Evolutionary conservation across 2,888 invertebrate species (phyloP), one percentile per base, ranked within the genome.

Genomic region (Leucophora obtusa): DNA sequence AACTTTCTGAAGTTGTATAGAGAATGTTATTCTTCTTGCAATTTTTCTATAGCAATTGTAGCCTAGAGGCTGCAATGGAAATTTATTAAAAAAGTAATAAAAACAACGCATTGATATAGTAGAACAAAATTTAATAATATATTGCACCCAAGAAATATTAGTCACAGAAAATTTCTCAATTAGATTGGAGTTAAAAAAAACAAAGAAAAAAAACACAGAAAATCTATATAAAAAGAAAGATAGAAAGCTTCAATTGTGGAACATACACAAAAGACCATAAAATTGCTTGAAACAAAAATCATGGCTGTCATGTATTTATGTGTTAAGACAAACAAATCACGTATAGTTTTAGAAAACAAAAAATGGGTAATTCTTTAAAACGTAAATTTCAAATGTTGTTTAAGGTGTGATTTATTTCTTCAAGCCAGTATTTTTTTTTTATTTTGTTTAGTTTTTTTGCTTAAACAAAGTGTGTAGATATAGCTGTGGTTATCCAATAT

Each of bases 251-350:
- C 10, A 38, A 33, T 24, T 28, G 5, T 56, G 8, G 4, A n/a
- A 33, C 11, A 11, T 11, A 5, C 8, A 35, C 11, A 38, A 11
- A 11, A 38, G 7, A 38, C 38, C 38, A 38, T 38, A 38, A 38
- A 38, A 38, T 38, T 38, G 11, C 5, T 14, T 11, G 1, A 11
- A 38, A 38, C 10, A 38, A 38, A 38, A 38, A 38, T 11, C 38
- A 38, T 38, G 38, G 2, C 38, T 38, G 14, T 56, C 18, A 8
- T 54, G n/a, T 47, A n/a, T 28, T 28, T 58, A 33, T 17, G 14
- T 62, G n/a, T 33, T 62, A 70, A 51, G 21, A 15, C 53, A 70
- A 59, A 35, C 51, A 74, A 66, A 60, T 35, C 74, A 74, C 74
- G 74, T 74, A 53, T 28, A 28, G 28, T 28, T 28, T 43, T 65